Percentiles rank a stretch among this genome's conserved stretches.
phyloP scores from a whole-genome alignment of 2,888 invertebrate genomes.

The Sinodicranocentrus sp. region DNA sequence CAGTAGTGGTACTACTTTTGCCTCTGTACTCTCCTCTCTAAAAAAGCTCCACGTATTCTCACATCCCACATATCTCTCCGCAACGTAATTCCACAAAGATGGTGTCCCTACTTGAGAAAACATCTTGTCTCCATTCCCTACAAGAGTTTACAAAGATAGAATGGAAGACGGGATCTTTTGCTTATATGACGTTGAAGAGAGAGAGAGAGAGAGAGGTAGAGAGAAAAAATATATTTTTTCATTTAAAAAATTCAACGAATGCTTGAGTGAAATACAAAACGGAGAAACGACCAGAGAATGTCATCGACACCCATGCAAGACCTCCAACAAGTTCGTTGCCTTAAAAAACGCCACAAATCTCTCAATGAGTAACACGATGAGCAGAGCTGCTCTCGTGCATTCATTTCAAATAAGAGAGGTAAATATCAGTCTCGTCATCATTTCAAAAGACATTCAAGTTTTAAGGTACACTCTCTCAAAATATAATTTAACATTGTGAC shows the following conservation, averaged over 20 bases:
- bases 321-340: slow-evolving; percentile 46
- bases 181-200: not conserved
- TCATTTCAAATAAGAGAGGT: no score
- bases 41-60: no score
- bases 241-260: slow-evolving; percentile 38
- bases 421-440: no score
- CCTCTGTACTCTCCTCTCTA: not conserved
- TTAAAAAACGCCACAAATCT: slow-evolving; percentile 60
- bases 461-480: no score
- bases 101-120: slow-evolving; percentile 48
- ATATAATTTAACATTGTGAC: no score
- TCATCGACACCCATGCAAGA: slow-evolving; percentile 51
- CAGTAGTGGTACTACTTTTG: slow-evolving; percentile 2
- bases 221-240: slow-evolving; percentile 1
- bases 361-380: slow-evolving; percentile 35
- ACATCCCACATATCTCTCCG: slow-evolving; percentile 38
- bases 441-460: no score
- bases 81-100: slow-evolving; percentile 39
- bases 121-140: slow-evolving; percentile 52
- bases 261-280: slow-evolving; percentile 56
- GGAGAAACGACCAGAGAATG: slow-evolving; percentile 33
- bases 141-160: no score
- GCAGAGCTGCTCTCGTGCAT: no score
- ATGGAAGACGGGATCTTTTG: no score
- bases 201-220: not conserved